phyloP scores from a whole-genome alignment of 2,888 invertebrate genomes.

The Lithophane socia region DNA sequence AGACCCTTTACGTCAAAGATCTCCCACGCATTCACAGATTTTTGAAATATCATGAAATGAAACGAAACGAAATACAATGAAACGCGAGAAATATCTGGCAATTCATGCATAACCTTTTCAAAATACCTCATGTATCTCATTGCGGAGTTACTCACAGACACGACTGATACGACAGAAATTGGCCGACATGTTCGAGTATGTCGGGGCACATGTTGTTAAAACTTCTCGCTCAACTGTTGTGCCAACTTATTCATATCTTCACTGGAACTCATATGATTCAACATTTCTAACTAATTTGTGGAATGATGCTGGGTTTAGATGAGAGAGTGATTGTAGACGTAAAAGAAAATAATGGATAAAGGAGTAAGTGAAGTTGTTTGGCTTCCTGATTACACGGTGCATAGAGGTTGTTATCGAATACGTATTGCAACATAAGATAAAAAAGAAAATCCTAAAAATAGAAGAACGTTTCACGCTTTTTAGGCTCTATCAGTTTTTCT shows the following conservation, averaged over 20 bases:
- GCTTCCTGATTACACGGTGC: background rate
- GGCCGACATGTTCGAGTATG: background rate
- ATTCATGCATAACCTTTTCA: background rate
- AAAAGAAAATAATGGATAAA: background rate
- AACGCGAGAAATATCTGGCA: background rate
- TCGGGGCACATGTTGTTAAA: conserved; percentile 6
- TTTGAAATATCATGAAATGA: background rate
- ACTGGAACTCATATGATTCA: conserved; percentile 29
- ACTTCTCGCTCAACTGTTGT: conserved; percentile 22
- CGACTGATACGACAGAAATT: conserved; percentile 22
- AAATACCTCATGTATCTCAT: background rate
- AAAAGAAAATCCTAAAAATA: background rate
- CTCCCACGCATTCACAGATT: background rate
- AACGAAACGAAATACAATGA: background rate
- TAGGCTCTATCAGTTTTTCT: background rate
- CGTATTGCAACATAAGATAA: no score
- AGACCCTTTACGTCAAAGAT: background rate
- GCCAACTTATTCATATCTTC: conserved; percentile 53
- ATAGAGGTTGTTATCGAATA: background rate
- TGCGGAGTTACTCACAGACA: background rate
- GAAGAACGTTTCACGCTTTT: background rate
- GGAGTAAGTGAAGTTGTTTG: background rate
- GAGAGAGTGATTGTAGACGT: background rate
- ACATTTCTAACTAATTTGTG: conserved; percentile 32
- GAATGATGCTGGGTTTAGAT: background rate